Percentiles rank a stretch among this genome's conserved stretches.
These are phyloP conservation scores for Melanotaenia nigrans DNA, from an alignment of 2,797 vertebrate species.

Conservation along the genomic window DNA sequence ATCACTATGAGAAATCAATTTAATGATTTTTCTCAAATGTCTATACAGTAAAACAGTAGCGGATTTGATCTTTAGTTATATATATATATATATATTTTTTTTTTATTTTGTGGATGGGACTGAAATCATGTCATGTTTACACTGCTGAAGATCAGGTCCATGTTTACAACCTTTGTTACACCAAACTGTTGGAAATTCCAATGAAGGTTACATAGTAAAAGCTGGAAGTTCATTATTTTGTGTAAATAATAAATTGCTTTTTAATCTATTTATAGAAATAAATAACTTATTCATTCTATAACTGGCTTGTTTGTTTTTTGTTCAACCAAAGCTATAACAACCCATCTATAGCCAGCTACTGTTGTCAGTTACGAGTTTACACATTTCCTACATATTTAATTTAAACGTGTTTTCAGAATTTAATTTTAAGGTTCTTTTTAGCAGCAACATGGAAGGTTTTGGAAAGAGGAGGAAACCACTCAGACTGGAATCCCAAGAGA, in stretches of 20 bases:
- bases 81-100: neutral
- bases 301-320: slow-evolving; percentile 18
- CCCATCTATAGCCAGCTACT: too few species aligned
- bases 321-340: neutral
- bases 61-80: slow-evolving; percentile 8
- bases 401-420: neutral
- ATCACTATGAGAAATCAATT: neutral
- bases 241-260: slow-evolving; percentile 82
- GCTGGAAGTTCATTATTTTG: slow-evolving; percentile 81
- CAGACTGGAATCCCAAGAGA: slow-evolving; percentile 36
- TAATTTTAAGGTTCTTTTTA: neutral
- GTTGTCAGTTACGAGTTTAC: neutral
- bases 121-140: slow-evolving; percentile 51
- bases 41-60: slow-evolving; percentile 8
- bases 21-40: slow-evolving; percentile 16
- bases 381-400: too few species aligned
- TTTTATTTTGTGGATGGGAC: slow-evolving; percentile 10
- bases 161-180: slow-evolving; percentile 70
- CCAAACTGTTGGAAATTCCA: slow-evolving; percentile 66
- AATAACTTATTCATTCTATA: slow-evolving; percentile 91
- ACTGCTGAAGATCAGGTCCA: slow-evolving; percentile 47
- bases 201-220: slow-evolving; percentile 86
- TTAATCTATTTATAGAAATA: slow-evolving; percentile 91
- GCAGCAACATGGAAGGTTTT: neutral
- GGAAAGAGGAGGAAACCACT: slow-evolving; percentile 2